phyloP scores from a whole-genome alignment of 1,140 invertebrate species.

The Drosophila tropicalis region DNA sequence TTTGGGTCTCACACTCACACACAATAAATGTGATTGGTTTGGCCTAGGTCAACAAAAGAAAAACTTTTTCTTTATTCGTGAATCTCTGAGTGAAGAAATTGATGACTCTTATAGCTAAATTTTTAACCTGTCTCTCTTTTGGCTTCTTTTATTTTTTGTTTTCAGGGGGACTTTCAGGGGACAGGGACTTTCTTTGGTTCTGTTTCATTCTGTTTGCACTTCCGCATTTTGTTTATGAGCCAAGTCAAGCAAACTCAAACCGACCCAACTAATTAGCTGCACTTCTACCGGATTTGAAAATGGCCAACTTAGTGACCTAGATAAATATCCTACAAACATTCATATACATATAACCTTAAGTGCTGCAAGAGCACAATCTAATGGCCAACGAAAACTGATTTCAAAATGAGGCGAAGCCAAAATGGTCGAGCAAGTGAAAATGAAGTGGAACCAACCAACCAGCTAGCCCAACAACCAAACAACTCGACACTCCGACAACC shows the following conservation, averaged over 20 bases:
- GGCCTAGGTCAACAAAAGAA: neutral
- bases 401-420: conserved; percentile 39
- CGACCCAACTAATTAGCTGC: conserved; percentile 47
- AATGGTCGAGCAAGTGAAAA: conserved; percentile 26
- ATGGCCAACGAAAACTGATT: conserved; percentile 18
- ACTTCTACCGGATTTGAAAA: conserved; percentile 32
- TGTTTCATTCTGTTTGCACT: neutral
- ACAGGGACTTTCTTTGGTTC: neutral
- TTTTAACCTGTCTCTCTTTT: neutral
- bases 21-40: neutral
- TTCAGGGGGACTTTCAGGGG: too few relatives aligned
- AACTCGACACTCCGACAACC: neutral
- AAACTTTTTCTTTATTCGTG: neutral
- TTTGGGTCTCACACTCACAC: neutral
- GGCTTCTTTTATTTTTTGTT: neutral
- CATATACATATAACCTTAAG: conserved; percentile 47
- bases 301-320: conserved; percentile 23
- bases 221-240: conserved; percentile 8
- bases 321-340: conserved; percentile 42
- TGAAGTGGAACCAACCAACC: conserved; percentile 1
- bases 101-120: neutral
- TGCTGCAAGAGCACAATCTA: conserved; percentile 13
- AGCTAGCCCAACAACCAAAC: neutral
- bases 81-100: neutral
- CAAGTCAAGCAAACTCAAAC: conserved; percentile 32